Evolutionary conservation across 2,113 vertebrate species (phyloP).

Genomic region (Smithornis capensis): DNA sequence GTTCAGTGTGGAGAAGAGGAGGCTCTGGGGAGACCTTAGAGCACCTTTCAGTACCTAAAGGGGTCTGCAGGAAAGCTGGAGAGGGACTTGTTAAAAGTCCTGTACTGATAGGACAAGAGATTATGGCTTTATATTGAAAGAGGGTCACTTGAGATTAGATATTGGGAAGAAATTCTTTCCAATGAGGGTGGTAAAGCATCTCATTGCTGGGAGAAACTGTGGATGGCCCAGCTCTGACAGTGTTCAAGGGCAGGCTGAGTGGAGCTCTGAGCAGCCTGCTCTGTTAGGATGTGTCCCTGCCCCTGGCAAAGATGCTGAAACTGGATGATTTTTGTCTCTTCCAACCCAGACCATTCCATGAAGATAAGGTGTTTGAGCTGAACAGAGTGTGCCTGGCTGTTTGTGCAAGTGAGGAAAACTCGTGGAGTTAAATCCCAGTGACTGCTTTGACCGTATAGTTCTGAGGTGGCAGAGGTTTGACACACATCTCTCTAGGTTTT

Average conservation of each 20-base stretch:
- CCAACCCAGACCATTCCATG: not conserved
- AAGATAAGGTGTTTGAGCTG: not conserved
- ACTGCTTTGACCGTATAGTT: not conserved
- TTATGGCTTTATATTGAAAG: not conserved
- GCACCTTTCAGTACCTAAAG: not conserved
- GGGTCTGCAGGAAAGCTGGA: not conserved
- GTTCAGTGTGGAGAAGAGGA: not conserved
- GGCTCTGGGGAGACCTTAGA: not conserved
- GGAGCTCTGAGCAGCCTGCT: not conserved
- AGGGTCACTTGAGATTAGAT: not conserved
- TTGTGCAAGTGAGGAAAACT: not conserved
- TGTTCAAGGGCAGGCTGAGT: not conserved
- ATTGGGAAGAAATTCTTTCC: not conserved
- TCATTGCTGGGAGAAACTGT: not conserved
- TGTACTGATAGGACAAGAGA: not conserved
- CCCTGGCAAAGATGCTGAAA: not conserved
- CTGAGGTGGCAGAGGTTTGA: not conserved
- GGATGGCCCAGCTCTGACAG: not conserved
- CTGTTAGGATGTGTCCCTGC: not conserved
- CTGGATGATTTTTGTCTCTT: not conserved
- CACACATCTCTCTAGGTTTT: not conserved
- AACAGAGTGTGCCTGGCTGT: accelerated
- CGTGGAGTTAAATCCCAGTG: accelerated
- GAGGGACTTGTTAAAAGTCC: not conserved
- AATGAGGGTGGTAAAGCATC: not conserved